Base-by-base conservation (phyloP, 2,797 vertebrate genomes). In the Malacoraja senta region DNA sequence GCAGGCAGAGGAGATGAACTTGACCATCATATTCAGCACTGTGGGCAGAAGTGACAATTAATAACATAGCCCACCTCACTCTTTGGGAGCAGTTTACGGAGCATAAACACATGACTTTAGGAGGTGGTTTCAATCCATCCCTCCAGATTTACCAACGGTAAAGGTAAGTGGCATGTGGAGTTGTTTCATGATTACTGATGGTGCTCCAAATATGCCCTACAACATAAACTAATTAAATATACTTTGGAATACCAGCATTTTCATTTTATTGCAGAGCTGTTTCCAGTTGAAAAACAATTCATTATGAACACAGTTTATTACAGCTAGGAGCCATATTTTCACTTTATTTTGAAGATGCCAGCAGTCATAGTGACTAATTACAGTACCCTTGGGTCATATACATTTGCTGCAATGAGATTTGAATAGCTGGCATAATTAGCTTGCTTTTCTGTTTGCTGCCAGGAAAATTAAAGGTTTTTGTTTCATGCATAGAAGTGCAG, bases 371-470 rank as follows among this genome's bases (percentile, higher is more conserved):
- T 88, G 61, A 65, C 84, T 35, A 88, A 88, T 88, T 63, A 86
- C 61, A 58, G 81, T 53, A 19, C 84, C 84, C n/a, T 17, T 32
- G 61, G 84, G 84, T 65, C 84, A 65, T 65, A 88, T 88, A 88
- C 29, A 88, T 88, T 88, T 65, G 65, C 17, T 32, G 29, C 84
- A 88, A 88, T 88, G 84, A 88, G 84, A 88, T 88, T 88, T 65
- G 32, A 88, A 88, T 65, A n/a, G n/a, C 84, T 88, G 84, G 15
- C 61, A 32, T 19, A 88, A 88, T 88, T 65, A 88, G 61, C 61
- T 88, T 88, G 84, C 61, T 65, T 63, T 88, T 65, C 61, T 65
- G 61, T 65, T 65, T 32, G 61, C 84, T 88, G 61, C 15, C 61
- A 88, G 84, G n/a, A 17, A 17, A 32, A 65, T 88, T 88, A 88